Conservation (phyloP, 2,888 invertebrate species). For the Lysandra bellargus region DNA sequence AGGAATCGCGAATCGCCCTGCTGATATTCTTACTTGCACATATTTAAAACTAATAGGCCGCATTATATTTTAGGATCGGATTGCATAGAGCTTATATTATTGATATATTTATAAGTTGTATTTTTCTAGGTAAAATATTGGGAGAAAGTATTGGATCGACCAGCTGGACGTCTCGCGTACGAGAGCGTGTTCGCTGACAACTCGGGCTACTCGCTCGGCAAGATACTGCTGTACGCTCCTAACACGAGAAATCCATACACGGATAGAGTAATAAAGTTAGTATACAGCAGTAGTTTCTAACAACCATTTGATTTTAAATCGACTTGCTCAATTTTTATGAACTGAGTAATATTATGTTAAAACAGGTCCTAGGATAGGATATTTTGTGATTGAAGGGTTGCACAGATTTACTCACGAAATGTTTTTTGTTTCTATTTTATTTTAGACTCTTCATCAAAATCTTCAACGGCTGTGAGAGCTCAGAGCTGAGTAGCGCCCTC, state of each 20-base stretch:
- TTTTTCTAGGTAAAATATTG: slow-evolving; percentile 87
- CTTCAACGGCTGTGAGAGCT: slow-evolving; percentile 65
- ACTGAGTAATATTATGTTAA: too few relatives aligned
- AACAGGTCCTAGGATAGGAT: too few relatives aligned
- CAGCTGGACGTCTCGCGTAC: slow-evolving; percentile 89
- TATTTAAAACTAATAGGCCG: too few relatives aligned
- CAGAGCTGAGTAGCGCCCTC: slow-evolving; percentile 59
- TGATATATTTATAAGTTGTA: background rate
- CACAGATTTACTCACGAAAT: too few relatives aligned
- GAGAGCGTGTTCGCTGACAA: slow-evolving; percentile 88
- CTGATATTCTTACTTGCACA: too few relatives aligned
- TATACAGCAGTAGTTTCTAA: too few relatives aligned
- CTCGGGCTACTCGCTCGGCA: slow-evolving; percentile 85
- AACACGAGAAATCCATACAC: slow-evolving; percentile 88
- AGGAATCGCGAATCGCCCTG: too few relatives aligned
- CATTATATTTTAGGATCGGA: too few relatives aligned
- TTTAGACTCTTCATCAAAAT: slow-evolving; percentile 71
- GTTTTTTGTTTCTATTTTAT: slow-evolving; percentile 4
- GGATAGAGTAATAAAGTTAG: slow-evolving; percentile 84
- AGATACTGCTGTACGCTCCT: slow-evolving; percentile 89
- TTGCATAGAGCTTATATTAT: too few relatives aligned
- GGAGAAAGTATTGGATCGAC: slow-evolving; percentile 91
- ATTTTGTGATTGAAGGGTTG: too few relatives aligned
- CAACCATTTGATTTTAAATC: too few relatives aligned
- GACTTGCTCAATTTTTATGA: too few relatives aligned